Percentiles rank a stretch among this genome's conserved stretches.
Evolutionary conservation across 2,888 invertebrate species (phyloP).

Genomic region (Seladonia tumulorum): DNA sequence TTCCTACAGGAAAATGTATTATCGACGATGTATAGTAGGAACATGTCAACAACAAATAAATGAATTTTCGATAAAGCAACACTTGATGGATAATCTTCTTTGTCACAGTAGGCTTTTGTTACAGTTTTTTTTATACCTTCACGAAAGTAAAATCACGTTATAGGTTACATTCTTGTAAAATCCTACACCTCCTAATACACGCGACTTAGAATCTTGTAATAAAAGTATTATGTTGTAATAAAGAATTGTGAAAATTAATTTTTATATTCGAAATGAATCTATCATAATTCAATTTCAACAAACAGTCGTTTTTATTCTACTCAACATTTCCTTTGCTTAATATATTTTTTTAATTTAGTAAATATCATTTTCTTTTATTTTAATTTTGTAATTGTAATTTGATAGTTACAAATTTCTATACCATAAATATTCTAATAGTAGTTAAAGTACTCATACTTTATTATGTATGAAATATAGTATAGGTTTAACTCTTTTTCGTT

Average conservation of each 20-base stretch:
- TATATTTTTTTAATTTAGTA: background rate
- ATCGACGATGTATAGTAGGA: conserved; percentile 25
- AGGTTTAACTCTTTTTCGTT: background rate
- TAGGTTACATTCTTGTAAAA: background rate
- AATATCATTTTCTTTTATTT: too few species aligned
- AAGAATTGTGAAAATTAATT: background rate
- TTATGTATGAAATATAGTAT: background rate
- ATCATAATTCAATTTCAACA: background rate
- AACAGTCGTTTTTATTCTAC: background rate
- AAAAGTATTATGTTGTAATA: background rate
- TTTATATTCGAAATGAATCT: background rate
- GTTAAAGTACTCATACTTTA: background rate
- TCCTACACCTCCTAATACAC: background rate
- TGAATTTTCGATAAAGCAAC: conserved; percentile 39
- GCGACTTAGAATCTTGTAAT: background rate
- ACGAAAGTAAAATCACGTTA: background rate
- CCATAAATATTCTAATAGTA: background rate
- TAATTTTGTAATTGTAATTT: background rate
- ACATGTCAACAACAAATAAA: conserved; percentile 39
- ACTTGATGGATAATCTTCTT: conserved; percentile 44
- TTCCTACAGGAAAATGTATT: conserved; percentile 14
- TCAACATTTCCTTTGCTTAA: background rate
- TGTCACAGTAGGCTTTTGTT: conserved; percentile 5
- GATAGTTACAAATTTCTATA: background rate
- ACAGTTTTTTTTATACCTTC: conserved; percentile 23